Evolutionary conservation across 2,113 vertebrate genomes (phyloP), one percentile per base, ranked within the genome.

Genomic region (Cochlearius cochlearius): DNA sequence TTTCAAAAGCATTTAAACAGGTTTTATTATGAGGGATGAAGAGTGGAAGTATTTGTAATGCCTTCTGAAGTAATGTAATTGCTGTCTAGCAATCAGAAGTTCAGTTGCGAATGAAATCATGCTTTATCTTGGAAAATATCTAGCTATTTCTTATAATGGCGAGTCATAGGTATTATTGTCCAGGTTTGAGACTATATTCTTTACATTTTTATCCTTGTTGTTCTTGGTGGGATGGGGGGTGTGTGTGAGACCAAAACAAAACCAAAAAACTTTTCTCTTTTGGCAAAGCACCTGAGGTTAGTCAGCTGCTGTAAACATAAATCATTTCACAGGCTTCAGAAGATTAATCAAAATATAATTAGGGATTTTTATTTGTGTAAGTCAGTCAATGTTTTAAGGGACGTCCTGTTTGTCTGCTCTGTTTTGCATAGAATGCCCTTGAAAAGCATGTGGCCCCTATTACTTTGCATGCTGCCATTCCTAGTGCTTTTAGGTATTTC

Each of bases 11-110:
- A 9, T 60, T 89, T 75, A 36, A 81, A 56, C n/a, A 41, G 20
- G 23, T 78, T 86, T 84, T 91, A 41, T 45, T 96, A 39, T 2
- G 32, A 88, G 20, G 25, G 13, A 39, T 23, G 29, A 41, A 84
- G 30, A 74, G 17, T 30, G 26, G 27, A 89, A 92, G 30, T 80
- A 79, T 71, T 96, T 92, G 18, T 32, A 63, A 41, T 89, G 39
- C 77, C 71, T 96, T 59, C 32, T 71, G 73, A 90, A 95, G 41
- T 94, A 96, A 91, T 78, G 83, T 91, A 87, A 86, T 94, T 97
- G 92, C 77, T 92, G 56, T 95, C 59, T 95, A 85, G 60, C 43
- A 92, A 85, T 78, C 63, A 69, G 83, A 86, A 90, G 43, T 39
- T 85, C 47, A 38, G 47, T 39, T 87, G 53, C 7, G 26, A 94